phyloP scores from a whole-genome alignment of 2,888 invertebrate genomes.

The Troides aeacus region DNA sequence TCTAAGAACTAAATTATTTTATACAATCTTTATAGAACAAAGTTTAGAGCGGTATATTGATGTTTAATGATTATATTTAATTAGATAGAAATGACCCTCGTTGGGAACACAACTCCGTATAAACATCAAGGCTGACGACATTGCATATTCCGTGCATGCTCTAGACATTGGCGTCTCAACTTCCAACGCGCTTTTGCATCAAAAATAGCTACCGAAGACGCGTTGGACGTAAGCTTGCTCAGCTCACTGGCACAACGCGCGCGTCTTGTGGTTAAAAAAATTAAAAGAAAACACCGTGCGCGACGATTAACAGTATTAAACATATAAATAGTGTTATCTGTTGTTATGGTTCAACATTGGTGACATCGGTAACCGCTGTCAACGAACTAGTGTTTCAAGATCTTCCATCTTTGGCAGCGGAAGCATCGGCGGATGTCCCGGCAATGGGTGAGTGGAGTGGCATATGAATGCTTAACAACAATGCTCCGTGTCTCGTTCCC shows the following conservation, averaged over 20 bases:
- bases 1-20: too few relatives aligned
- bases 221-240: conserved; percentile 72
- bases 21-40: too few relatives aligned
- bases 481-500: conserved; percentile 65
- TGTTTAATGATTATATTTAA: conserved; percentile 28
- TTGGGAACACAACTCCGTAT: conserved; percentile 35
- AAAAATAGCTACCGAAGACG: conserved; percentile 78
- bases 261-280: conserved; percentile 45
- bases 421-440: conserved; percentile 77
- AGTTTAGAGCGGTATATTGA: background rate
- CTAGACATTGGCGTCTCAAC: conserved; percentile 78
- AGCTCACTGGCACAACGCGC: conserved; percentile 64
- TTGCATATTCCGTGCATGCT: conserved; percentile 80
- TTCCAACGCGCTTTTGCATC: conserved; percentile 76
- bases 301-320: conserved; percentile 37
- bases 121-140: conserved; percentile 72
- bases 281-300: conserved; percentile 38
- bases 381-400: conserved; percentile 71
- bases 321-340: conserved; percentile 42
- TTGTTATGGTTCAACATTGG: conserved; percentile 52
- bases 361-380: conserved; percentile 58
- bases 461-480: conserved; percentile 76
- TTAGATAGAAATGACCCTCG: conserved; percentile 21
- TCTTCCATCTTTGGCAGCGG: conserved; percentile 79
- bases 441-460: conserved; percentile 74